phyloP scores from a whole-genome alignment of 1,140 invertebrate species.

The Adoxophyes honmai region DNA sequence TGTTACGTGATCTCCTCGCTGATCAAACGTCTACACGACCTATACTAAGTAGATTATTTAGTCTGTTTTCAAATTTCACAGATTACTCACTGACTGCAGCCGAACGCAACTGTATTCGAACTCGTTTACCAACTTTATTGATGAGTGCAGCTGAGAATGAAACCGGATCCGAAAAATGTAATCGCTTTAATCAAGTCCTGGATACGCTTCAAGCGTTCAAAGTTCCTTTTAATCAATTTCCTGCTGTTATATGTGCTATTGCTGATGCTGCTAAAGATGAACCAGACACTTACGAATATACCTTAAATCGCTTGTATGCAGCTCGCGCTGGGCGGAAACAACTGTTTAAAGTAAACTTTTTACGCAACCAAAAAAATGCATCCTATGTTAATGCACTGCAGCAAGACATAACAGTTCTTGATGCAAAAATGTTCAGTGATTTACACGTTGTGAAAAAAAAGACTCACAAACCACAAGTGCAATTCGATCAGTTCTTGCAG shows the following conservation, averaged over 20 bases:
- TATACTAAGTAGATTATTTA: constrained; percentile 28
- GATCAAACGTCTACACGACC: constrained; percentile 15
- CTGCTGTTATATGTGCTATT: constrained; percentile 16
- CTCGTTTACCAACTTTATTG: constrained; percentile 30
- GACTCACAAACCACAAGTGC: constrained; percentile 16
- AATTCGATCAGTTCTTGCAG: constrained; percentile 37
- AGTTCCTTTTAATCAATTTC: background rate
- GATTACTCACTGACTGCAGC: constrained; percentile 38
- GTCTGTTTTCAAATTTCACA: constrained; percentile 36
- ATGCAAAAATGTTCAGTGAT: constrained; percentile 11
- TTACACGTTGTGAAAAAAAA: too few relatives aligned
- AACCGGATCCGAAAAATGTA: background rate
- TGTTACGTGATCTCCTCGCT: constrained; percentile 37
- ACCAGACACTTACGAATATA: constrained; percentile 17
- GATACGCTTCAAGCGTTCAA: constrained; percentile 17
- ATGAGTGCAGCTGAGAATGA: constrained; percentile 11
- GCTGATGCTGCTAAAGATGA: constrained; percentile 24
- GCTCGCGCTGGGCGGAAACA: constrained; percentile 34
- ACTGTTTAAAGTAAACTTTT: constrained; percentile 36
- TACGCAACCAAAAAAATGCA: constrained; percentile 28
- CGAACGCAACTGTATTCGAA: constrained; percentile 28
- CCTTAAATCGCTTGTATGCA: constrained; percentile 33
- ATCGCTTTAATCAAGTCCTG: constrained; percentile 15
- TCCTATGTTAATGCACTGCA: constrained; percentile 42
- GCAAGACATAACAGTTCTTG: constrained; percentile 18